Base-by-base conservation (phyloP, 2,797 vertebrate genomes). In the Crocidura indochinensis region DNA sequence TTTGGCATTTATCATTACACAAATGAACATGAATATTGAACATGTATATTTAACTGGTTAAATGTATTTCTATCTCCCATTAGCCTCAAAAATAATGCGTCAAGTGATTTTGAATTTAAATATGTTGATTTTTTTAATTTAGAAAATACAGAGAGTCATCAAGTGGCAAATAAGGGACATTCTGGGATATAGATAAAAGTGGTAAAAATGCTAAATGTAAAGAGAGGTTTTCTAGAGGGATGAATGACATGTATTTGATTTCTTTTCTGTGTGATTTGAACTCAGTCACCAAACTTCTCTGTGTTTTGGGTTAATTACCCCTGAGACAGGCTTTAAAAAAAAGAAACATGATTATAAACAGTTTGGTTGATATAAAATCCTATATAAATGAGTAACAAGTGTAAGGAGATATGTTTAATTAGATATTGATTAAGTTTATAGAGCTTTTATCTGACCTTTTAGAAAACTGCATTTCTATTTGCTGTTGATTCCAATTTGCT, bases 371-470 rank as follows among this genome's bases (percentile, higher is more conserved):
- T 77, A 69, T 75, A 76, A 46, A 95, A 93, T 73, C 29, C 26
- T 69, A 86, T 75, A 49, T 31, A 94, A 88, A 85, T 92, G 69
- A 90, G 62, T 78, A 80, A 79, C 9, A 91, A 31, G 0, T 64
- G 29, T 80, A 38, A 87, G 64, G 38, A 65, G 72, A 77, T 69
- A 78, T 76, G 3, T 85, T 93, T 86, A 95, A 92, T 93, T 93
- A 94, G 79, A 77, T 94, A 95, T 93, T 85, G 64, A 92, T 90
- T 94, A 93, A 91, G 8, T 79, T 38, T 91, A 71, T 77, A 88
- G 83, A 86, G 38, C 15, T 19, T 95, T 95, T 90, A 88, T 65
- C 56, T 90, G 60, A 65, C 22, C 51, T 93, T 79, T 46, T 10
- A 73, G n/a, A 91, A 77, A 8, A 24, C 53, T 82, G 24, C 22